Evolutionary conservation across 2,797 vertebrate species (phyloP), one percentile per base, ranked within the genome.

Genomic region (Brotula barbata): DNA sequence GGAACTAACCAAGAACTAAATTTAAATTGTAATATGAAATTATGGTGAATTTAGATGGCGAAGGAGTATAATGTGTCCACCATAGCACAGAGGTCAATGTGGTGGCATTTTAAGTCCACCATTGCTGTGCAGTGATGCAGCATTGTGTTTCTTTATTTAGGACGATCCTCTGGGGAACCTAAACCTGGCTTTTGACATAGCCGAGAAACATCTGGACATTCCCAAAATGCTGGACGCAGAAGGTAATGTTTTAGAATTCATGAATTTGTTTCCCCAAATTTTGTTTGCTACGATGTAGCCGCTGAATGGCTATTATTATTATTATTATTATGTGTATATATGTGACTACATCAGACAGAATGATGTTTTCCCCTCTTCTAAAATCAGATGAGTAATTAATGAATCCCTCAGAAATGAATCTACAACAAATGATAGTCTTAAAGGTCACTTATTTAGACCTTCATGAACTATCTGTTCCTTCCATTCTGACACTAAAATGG

Each of bases 191-290:
- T 97, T 99, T 88, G 97, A 98, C 64, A 90, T 99, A 59, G 97
- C 97, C n/a, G 97, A 99, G 90, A 99, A 99, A 82, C 93, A 99
- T 87, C 90, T 99, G 88, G 97, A 99, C 91, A 99, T 99, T 82
- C 97, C 97, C 50, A 99, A 99, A 90, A 99, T 99, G 97, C 71
- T 99, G 88, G 97, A 99, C 31, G 96, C 97, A 59, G 97, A 99
- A 93, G 97, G 97, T 99, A 89, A 82, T 66, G 16, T 60, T 65
- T 34, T 17, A 51, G 44, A 3, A n/a, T n/a, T n/a, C n/a, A n/a
- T n/a, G n/a, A n/a, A n/a, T n/a, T n/a, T n/a, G n/a, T n/a, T n/a
- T n/a, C n/a, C n/a, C n/a, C n/a, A n/a, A n/a, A n/a, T n/a, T n/a
- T n/a, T n/a, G n/a, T n/a, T n/a, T n/a, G n/a, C n/a, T n/a, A n/a